Evolutionary conservation across 2,113 vertebrate genomes (phyloP), one percentile per base, ranked within the genome.

Genomic region (Gracilinanus agilis): DNA sequence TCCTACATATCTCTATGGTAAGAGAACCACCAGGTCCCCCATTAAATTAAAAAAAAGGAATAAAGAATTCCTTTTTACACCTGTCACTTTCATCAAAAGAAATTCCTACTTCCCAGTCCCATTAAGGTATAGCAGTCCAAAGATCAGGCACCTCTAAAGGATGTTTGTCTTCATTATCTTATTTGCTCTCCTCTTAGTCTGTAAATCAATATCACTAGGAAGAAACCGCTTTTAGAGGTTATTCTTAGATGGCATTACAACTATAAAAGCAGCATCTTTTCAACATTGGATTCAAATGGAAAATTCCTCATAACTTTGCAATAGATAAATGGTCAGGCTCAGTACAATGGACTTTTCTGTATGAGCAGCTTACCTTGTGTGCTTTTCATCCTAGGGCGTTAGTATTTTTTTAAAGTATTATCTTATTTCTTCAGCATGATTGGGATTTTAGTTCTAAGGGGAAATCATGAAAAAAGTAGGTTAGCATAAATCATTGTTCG

Each of bases 401-500:
- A 90, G 0, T n/a, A 56, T 94, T 97, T 92, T 90, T 97, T 95
- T 90, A 90, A 97, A 90, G 93, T 88, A 97, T 94, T 95, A 98
- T 96, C 1, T 44, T 92, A 97, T 97, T 97, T 98, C 95, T 95
- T 94, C 92, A 89, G 95, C 93, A 83, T 93, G 96, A 95, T 97
- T 96, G 95, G 97, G 96, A 97, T 95, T 98, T 98, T 94, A 98
- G 97, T 97, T 98, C 98, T 98, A 97, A 98, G 97, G 98, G 98
- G 98, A 98, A 98, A 98, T 98, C 92, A 96, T 19, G 55, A 53
- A 91, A 97, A 98, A 98, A 98, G 97, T 98, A 98, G 98, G 98
- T 97, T 98, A 97, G 94, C 90, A 95, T 96, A 96, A 97, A 94
- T 93, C 54, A 56, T 53, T 95, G 92, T 49, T 93, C 93, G 2